Conservation (phyloP, 2,888 invertebrate species). For the Lingula anatina region DNA sequence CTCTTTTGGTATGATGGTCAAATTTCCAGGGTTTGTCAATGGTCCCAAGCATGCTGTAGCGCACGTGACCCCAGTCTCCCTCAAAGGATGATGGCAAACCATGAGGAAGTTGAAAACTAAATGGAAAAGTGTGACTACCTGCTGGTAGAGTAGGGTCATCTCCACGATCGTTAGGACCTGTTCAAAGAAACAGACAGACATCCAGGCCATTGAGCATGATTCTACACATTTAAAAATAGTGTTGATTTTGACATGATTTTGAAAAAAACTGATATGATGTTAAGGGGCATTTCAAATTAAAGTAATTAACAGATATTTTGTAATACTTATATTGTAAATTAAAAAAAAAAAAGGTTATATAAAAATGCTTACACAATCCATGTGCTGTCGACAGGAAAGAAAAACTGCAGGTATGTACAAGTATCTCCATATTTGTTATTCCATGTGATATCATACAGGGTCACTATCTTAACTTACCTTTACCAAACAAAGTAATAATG, state of each 20-base stretch:
- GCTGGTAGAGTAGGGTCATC: slow-evolving; percentile 56
- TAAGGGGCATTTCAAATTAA: background rate
- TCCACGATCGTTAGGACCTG: slow-evolving; percentile 10
- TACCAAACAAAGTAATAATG: slow-evolving; percentile 20
- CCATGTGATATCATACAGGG: too few species aligned
- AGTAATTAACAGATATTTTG: background rate
- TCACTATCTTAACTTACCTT: too few species aligned
- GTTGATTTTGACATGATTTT: too few species aligned
- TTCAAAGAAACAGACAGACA: too few species aligned
- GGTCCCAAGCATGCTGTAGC: slow-evolving; percentile 74
- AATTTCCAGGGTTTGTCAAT: slow-evolving; percentile 79
- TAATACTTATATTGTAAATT: background rate
- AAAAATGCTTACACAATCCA: too few species aligned
- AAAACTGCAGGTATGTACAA: too few species aligned
- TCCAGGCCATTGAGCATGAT: too few species aligned
- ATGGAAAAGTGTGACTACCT: slow-evolving; percentile 72
- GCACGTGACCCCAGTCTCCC: slow-evolving; percentile 60
- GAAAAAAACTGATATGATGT: background rate
- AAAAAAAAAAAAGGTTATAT: too few species aligned
- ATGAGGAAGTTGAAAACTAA: slow-evolving; percentile 67
- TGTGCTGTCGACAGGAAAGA: too few species aligned
- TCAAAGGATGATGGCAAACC: slow-evolving; percentile 42
- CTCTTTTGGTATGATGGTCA: slow-evolving; percentile 75
- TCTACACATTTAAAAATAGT: too few species aligned
- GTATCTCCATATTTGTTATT: too few species aligned